Evolutionary conservation across 1,140 invertebrate genomes (phyloP), one percentile per base, ranked within the genome.

Genomic region (Goniozus legneri): DNA sequence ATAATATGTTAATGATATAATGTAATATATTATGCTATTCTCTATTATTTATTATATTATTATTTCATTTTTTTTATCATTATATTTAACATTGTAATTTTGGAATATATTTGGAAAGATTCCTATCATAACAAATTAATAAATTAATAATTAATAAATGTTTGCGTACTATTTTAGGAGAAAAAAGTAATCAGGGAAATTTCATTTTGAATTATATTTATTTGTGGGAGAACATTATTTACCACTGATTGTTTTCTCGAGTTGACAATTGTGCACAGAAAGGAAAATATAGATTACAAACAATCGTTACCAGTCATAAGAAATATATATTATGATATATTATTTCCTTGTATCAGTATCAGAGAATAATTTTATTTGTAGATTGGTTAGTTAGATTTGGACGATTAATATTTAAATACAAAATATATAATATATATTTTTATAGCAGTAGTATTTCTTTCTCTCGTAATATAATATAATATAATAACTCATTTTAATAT

Each of bases 381-480:
- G 47, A 60, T 66, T 49, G 44, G 56, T 61, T 60, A 54, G 53
- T 67, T 60, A 67, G 52, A 63, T 58, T 60, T 50, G 55, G 54
- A 55, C 58, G 52, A 64, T 65, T 66, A 62, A 64, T 60, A 60
- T 71, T n/a, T 65, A 65, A 66, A 71, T 71, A 71, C 71, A 73
- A 71, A 71, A 71, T 71, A 69, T 69, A 67, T 65, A 61, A 57
- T 61, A 55, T 66, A 56, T 27, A 27, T 27, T 6, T 27, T 27
- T 27, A 54, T 56, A 45, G 34, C 41, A 54, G 47, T 67, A 54
- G 35, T 58, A 59, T 41, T 44, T 57, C 49, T 60, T 60, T 60
- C 35, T 62, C 57, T 61, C 54, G 36, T 57, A 64, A 68, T 65
- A 62, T 54, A 60, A 52, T 52, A 47, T 47, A 56, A 56, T 54